Evolutionary conservation across 2,113 vertebrate genomes (phyloP), one percentile per base, ranked within the genome.

Genomic region (Atherinomorus stipes): DNA sequence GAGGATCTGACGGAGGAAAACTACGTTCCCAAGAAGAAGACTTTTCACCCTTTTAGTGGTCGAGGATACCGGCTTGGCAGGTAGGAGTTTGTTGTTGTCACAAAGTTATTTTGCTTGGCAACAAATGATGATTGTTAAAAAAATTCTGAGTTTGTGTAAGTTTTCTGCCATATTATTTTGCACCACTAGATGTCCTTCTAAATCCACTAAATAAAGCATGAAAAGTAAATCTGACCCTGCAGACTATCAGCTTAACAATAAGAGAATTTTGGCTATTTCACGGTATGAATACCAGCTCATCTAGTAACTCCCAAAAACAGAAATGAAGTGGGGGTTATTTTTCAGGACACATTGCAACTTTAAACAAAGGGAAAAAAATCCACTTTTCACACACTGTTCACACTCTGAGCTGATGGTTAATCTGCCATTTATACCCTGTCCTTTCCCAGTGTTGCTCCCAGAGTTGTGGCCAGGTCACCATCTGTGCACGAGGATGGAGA

Each of bases 41-140:
- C 88, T 5, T 98, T 99, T 85, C 95, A 95, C 82, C 95, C 96
- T 19, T 98, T 98, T 87, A 97, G 96, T 19, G 97, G 97, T 26
- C 93, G 87, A 22, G 97, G 97, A 21, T 96, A 98, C 91, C 91
- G 97, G 81, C 92, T 99, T 40, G 97, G 97, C 92, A 99, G 97
- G 97, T 98, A 51, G 91, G 87, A 71, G 45, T 4, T n/a, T n/a
- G 18, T 19, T 0, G 18, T 34, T 9, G 31, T 34, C 31, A 34
- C 8, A 34, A 34, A 34, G 31, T 34, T 34, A 7, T 34, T 34
- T 34, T 34, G 31, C 31, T 34, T 34, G 1, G 31, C 31, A 34
- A 34, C 31, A 34, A 34, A 34, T 34, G 9, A 7, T 34, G 8
- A 34, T 6, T 34, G 31, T 34, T 34, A 34, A 34, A 34, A 34